Evolutionary conservation across 2,888 invertebrate genomes (phyloP).

Genomic region (Hirtodrosophila trivittata): DNA sequence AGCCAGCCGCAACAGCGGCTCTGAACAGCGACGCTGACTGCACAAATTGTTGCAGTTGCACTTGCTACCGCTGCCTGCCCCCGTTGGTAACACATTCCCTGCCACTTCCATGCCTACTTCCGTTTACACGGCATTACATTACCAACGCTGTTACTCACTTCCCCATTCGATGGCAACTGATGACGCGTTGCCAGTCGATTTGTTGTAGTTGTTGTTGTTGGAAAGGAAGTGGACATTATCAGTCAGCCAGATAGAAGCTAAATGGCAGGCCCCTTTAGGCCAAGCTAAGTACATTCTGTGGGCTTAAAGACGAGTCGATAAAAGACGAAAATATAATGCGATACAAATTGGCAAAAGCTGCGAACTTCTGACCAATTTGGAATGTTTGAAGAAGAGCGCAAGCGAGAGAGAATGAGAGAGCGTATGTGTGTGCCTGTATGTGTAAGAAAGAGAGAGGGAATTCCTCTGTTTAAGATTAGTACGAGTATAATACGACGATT

Average conservation of each 20-base stretch:
- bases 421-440: slow-evolving; percentile 12
- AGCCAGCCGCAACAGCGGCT: slow-evolving; percentile 66
- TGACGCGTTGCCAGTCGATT: slow-evolving; percentile 58
- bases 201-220: slow-evolving; percentile 2
- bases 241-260: slow-evolving; percentile 35
- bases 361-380: slow-evolving; percentile 8
- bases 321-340: slow-evolving; percentile 26
- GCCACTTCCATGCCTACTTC: slow-evolving; percentile 42
- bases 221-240: slow-evolving; percentile 70
- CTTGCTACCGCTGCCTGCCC: slow-evolving; percentile 28
- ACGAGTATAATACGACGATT: slow-evolving; percentile 11
- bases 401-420: slow-evolving; percentile 3
- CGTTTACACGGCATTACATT: slow-evolving; percentile 57
- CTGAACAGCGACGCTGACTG: slow-evolving; percentile 17
- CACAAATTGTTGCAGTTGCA: slow-evolving; percentile 36
- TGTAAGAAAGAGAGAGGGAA: slow-evolving; percentile 1
- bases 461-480: slow-evolving; percentile 32
- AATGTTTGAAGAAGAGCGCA: background rate
- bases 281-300: slow-evolving; percentile 37
- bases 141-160: slow-evolving; percentile 52
- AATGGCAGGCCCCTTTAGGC: slow-evolving; percentile 11
- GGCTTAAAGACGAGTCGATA: slow-evolving; percentile 23
- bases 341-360: slow-evolving; percentile 25
- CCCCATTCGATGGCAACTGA: slow-evolving; percentile 43
- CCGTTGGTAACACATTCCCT: slow-evolving; percentile 23